phyloP scores from a whole-genome alignment of 2,113 vertebrate species.

The Crotalus horridus region DNA sequence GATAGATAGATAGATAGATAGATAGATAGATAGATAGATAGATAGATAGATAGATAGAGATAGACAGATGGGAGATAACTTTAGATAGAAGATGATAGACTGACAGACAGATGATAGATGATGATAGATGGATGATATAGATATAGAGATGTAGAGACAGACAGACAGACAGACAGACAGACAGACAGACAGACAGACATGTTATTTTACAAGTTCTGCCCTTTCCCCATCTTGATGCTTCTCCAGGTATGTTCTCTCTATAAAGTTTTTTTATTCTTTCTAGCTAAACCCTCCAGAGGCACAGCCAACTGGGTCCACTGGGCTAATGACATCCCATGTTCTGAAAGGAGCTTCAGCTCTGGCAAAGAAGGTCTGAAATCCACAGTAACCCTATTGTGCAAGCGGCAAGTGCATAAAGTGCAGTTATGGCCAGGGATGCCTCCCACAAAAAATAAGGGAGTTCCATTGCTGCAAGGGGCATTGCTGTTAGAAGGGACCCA shows the following conservation, averaged over 20 bases:
- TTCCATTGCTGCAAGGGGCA: slow-evolving; percentile 18
- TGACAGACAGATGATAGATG: not conserved
- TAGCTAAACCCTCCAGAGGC: not conserved
- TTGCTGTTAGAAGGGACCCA: slow-evolving; percentile 58
- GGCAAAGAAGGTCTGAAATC: not conserved
- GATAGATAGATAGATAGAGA: too few species aligned
- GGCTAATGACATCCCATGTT: slow-evolving; percentile 25
- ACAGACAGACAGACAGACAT: not conserved
- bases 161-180: too few species aligned
- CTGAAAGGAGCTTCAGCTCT: not conserved
- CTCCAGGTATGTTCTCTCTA: not conserved
- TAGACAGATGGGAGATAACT: too few species aligned
- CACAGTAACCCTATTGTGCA: slow-evolving; percentile 19
- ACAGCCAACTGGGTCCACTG: not conserved
- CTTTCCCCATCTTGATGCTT: not conserved
- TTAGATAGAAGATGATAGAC: not conserved
- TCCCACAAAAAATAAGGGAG: slow-evolving; percentile 11
- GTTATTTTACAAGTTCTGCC: not conserved
- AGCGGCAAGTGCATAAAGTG: not conserved
- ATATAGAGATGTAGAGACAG: too few species aligned
- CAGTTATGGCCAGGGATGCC: slow-evolving; percentile 26
- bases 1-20: too few species aligned
- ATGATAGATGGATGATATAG: too few species aligned
- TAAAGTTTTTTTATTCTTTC: not conserved
- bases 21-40: too few species aligned